Conservation (phyloP, 2,113 vertebrate species). For the Cryptotis parvus region DNA sequence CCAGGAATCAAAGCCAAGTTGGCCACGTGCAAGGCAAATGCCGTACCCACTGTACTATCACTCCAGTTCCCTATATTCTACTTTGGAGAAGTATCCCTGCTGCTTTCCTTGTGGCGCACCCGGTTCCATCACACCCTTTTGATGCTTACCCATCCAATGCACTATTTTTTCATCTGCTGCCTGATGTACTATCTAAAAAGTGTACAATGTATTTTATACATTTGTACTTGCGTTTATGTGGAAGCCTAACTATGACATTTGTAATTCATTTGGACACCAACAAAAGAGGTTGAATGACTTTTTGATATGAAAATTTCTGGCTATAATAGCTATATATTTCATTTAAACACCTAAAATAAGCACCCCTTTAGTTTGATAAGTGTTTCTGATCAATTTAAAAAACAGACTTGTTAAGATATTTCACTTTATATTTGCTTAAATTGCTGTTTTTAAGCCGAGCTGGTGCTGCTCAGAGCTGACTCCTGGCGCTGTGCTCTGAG, state of each 20-base stretch:
- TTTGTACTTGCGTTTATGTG: neutral
- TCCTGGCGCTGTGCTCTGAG: no score
- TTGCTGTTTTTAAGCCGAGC: neutral
- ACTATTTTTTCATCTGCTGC: neutral
- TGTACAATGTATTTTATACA: neutral
- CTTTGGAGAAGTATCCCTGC: no score
- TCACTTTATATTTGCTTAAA: neutral
- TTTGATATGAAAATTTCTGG: neutral
- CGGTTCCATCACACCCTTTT: no score
- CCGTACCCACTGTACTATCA: no score
- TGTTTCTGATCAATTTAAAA: constrained; percentile 16
- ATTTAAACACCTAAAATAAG: constrained; percentile 19
- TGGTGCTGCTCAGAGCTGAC: no score
- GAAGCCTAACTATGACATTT: neutral
- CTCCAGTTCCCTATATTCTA: no score
- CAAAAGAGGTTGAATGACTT: constrained; percentile 39
- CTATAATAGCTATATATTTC: constrained; percentile 42
- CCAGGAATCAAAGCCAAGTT: no score
- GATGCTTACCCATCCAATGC: no score
- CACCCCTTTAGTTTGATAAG: constrained; percentile 12
- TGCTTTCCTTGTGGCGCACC: no score
- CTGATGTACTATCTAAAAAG: neutral
- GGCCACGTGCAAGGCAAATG: no score
- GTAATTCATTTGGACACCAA: neutral
- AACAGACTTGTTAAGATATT: constrained; percentile 2